Evolutionary conservation across 2,113 vertebrate species (phyloP), one percentile per base, ranked within the genome.

Genomic region (Neolamprologus kungweensis): DNA sequence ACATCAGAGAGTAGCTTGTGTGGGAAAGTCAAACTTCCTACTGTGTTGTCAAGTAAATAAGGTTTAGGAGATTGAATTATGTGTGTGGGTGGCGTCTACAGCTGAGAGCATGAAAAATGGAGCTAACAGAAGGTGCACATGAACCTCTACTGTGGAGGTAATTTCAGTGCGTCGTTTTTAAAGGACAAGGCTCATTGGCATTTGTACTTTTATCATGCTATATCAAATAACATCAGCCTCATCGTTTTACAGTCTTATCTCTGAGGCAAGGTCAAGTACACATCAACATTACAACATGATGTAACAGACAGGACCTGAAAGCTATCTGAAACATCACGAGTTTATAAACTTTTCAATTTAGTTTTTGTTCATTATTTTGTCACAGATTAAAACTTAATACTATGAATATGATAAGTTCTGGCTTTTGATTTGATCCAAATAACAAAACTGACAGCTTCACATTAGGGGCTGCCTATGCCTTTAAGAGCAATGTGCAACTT

Each of bases 81-180:
- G 21, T 88, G 82, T 84, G 89, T 87, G 91, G 84, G 90, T 68
- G 80, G 85, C 85, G 42, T 80, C 53, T 87, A 73, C 82, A 82
- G 71, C 81, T 85, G 82, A 73, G 57, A 50, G 85, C 51, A 78
- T 8, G 28, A 26, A 13, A 87, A 84, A 86, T 21, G 31, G 17
- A 79, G 37, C 82, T 54, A 60, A 87, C 58, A 73, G 40, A 80
- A 42, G n/a, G 7, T 4, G n/a, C 65, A 63, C 68, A 51, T 57
- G 63, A 57, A 78, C 35, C 78, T 73, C 75, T 17, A 12, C 42
- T 31, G 73, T 33, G 16, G 79, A 65, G 53, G 57, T 5, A 21
- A 26, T 33, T 14, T 85, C 47, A 78, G 26, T 60, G 17, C 1
- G 3, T 12, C 5, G 11, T 19, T 80, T 84, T 81, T 23, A 42